phyloP scores from a whole-genome alignment of 2,888 invertebrate species.

The Ferdinandea cuprea region DNA sequence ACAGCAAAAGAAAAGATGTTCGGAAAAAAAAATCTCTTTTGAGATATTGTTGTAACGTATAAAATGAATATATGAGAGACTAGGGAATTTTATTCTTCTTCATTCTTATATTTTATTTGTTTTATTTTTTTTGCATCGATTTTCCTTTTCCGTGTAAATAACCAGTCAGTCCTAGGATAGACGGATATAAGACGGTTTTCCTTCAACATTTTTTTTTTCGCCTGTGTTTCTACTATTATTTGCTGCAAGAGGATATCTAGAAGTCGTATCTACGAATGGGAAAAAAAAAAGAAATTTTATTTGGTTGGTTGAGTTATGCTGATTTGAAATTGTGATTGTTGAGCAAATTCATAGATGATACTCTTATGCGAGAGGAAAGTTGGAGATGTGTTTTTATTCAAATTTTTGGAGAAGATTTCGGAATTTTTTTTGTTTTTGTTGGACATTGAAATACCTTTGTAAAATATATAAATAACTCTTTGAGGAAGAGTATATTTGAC shows the following conservation, averaged over 20 bases:
- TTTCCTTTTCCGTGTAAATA: conserved; percentile 57
- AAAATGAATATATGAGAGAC: conserved; percentile 65
- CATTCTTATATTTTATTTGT: conserved; percentile 8
- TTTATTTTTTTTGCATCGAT: conserved; percentile 43
- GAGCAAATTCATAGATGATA: conserved; percentile 39
- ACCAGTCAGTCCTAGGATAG: conserved; percentile 18
- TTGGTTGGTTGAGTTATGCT: conserved; percentile 68
- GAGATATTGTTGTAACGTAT: conserved; percentile 64
- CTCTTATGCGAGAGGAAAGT: conserved; percentile 13
- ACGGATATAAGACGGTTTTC: conserved; percentile 27
- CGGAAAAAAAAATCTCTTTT: conserved; percentile 34
- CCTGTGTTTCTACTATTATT: not conserved
- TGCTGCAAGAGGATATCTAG: conserved; percentile 32
- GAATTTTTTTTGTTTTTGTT: not conserved
- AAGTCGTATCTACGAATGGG: no score
- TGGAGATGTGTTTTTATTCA: not conserved
- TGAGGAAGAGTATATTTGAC: not conserved
- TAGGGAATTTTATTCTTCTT: conserved; percentile 50
- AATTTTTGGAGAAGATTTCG: not conserved
- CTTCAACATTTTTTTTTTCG: not conserved
- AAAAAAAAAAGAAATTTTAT: conserved; percentile 67
- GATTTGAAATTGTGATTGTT: conserved; percentile 65
- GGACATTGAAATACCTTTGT: not conserved
- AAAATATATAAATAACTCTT: not conserved
- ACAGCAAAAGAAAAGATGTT: conserved; percentile 30